A percentile compares a stretch with the other conserved stretches of the same genome.
Conservation (phyloP, 2,797 vertebrate species). For the Bovichtus diacanthus region DNA sequence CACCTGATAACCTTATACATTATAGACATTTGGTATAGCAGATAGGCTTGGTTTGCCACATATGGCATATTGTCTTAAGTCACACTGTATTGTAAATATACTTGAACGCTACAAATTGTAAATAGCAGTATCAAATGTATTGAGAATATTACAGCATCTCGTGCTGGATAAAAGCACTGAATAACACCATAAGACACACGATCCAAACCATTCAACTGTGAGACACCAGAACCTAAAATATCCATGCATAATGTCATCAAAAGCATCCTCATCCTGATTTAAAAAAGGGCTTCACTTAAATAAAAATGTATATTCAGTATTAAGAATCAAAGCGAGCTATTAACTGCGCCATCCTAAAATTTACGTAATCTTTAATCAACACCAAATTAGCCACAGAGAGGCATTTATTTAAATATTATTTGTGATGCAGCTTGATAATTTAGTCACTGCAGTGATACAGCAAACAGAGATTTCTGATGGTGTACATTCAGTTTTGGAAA, state of each 20-base stretch:
- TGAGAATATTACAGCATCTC: conserved; percentile 20
- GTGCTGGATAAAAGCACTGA: conserved; percentile 35
- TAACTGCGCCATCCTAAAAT: background rate
- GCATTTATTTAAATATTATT: conserved; percentile 27
- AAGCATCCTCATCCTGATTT: background rate
- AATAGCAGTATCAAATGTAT: conserved; percentile 25
- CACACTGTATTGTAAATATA: conserved; percentile 20
- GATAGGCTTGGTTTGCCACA: conserved; percentile 1
- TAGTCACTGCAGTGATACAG: conserved; percentile 11
- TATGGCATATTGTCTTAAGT: conserved; percentile 6
- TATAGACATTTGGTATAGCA: conserved; percentile 17
- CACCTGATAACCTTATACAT: background rate
- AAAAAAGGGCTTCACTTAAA: background rate
- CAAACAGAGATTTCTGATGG: conserved; percentile 35
- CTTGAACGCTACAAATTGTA: conserved; percentile 36
- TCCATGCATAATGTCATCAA: background rate
- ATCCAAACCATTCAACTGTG: conserved; percentile 10
- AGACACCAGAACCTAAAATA: conserved; percentile 5
- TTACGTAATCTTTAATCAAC: conserved; percentile 21
- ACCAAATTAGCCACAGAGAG: conserved; percentile 4
- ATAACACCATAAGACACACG: conserved; percentile 26
- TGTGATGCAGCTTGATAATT: conserved; percentile 12
- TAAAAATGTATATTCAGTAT: background rate
- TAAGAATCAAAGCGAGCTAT: conserved; percentile 4
- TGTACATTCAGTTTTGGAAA: conserved; percentile 58